Evolutionary conservation across 2,888 invertebrate genomes (phyloP), one percentile per base, ranked within the genome.

Genomic region (Melipona bicolor): DNA sequence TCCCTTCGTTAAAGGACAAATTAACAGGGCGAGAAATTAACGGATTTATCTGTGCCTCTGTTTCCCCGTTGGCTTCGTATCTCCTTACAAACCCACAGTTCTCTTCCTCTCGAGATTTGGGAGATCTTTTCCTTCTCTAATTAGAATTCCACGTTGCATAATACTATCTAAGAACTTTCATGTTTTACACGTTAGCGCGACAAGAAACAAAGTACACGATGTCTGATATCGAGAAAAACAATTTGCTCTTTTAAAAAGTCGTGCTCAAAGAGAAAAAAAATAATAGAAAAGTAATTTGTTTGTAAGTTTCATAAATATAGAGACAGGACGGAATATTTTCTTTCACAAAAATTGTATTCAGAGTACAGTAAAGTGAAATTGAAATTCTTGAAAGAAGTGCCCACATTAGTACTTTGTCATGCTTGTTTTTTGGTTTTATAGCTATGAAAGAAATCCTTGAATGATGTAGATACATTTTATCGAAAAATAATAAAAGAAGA

Each of bases 1-100:
- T 67, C 71, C 52, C 73, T 78, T 78, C 81, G 82, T 89, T 89
- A 87, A 81, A 68, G 77, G 68, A 77, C 84, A 75, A 84, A 89
- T 89, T 88, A 89, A 78, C 81, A 82, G 83, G 69, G 70, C 70
- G 70, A 79, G 74, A 87, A 89, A 87, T 88, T 85, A 84, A 83
- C 85, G 82, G 79, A 83, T 72, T 72, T 77, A 75, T 83, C 77
- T 27, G 64, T 9, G 36, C 9, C 3, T n/a, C 1, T 19, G 21
- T 32, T 15, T 19, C 3, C n/a, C 19, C 50, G 27, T 56, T 24
- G 36, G n/a, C 65, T 56, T 6, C 50, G 43, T 56, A 17, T 9
- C 19, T 21, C 17, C 27, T 17, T 36, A 19, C n/a, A 49, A 27
- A 67, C 21, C 54, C 24, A 32, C n/a, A 21, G 24, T 56, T 64